A percentile compares a stretch with the other conserved stretches of the same genome.
Conservation (phyloP, 2,888 invertebrate genomes). For the Machimus rusticus region DNA sequence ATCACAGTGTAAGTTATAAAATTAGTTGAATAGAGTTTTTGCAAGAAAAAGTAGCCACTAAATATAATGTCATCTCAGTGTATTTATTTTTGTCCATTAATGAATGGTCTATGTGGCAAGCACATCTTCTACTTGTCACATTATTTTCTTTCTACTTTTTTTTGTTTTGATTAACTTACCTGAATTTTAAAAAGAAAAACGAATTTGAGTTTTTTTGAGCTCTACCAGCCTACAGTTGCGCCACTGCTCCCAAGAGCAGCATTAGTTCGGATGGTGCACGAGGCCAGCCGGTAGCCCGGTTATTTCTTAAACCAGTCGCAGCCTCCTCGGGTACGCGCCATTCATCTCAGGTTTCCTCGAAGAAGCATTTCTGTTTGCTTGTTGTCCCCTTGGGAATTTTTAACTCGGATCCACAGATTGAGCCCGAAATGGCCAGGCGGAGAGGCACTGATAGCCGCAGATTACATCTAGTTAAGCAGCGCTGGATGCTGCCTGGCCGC, state of each 20-base stretch:
- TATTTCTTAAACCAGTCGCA: neutral
- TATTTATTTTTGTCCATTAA: too few species aligned
- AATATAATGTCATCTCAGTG: too few species aligned
- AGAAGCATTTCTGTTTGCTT: neutral
- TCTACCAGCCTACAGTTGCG: too few species aligned
- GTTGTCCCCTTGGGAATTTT: constrained; percentile 17
- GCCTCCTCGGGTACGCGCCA: neutral
- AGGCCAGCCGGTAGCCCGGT: neutral
- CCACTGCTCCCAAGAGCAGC: neutral
- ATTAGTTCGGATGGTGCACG: neutral
- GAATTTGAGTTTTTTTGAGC: too few species aligned
- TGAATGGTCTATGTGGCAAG: too few species aligned
- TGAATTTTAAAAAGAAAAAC: too few species aligned
- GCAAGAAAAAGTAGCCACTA: too few species aligned
- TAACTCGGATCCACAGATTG: constrained; percentile 25
- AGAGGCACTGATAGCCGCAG: neutral
- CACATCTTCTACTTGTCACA: too few species aligned
- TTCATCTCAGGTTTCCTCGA: neutral
- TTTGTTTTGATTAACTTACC: too few species aligned
- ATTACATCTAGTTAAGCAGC: constrained; percentile 23
- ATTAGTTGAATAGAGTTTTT: too few species aligned
- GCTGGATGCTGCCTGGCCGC: neutral
- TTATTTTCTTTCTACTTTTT: too few species aligned
- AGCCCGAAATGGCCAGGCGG: neutral
- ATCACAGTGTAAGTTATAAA: too few species aligned